Evolutionary conservation across 2,113 vertebrate species (phyloP).

Genomic region (Boulengeromyrus knoepffleri): DNA sequence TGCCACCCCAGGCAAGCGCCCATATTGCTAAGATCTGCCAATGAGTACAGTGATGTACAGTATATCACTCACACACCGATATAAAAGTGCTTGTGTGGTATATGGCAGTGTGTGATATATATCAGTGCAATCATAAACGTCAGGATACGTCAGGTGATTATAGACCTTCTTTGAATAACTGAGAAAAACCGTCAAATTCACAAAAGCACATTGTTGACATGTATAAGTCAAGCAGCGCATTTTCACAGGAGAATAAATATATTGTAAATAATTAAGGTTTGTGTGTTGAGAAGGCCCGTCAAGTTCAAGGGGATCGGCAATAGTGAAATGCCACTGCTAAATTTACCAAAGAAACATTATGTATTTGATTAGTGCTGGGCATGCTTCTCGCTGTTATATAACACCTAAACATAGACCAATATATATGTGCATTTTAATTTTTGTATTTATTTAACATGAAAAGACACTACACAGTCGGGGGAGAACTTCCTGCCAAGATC

Average conservation of each 20-base stretch:
- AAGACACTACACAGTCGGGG: neutral
- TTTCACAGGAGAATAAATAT: neutral
- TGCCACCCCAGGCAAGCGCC: neutral
- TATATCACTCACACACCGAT: neutral
- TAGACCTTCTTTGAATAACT: neutral
- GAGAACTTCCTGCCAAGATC: neutral
- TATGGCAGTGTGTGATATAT: neutral
- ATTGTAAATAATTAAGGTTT: neutral
- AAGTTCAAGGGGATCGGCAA: neutral
- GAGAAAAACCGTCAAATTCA: neutral
- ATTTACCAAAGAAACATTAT: neutral
- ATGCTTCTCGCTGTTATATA: neutral
- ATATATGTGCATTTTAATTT: neutral
- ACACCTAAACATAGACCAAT: neutral
- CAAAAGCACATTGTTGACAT: neutral
- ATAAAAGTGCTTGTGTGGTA: neutral
- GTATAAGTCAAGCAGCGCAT: neutral
- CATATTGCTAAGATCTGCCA: neutral
- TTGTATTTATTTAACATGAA: neutral
- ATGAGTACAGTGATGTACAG: neutral
- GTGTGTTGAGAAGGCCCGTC: neutral
- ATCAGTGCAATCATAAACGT: neutral
- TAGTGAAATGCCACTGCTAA: neutral
- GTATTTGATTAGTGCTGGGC: neutral
- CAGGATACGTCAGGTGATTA: neutral